Base-by-base conservation (phyloP, 2,113 vertebrate species). In the Mionectes macconnelli region DNA sequence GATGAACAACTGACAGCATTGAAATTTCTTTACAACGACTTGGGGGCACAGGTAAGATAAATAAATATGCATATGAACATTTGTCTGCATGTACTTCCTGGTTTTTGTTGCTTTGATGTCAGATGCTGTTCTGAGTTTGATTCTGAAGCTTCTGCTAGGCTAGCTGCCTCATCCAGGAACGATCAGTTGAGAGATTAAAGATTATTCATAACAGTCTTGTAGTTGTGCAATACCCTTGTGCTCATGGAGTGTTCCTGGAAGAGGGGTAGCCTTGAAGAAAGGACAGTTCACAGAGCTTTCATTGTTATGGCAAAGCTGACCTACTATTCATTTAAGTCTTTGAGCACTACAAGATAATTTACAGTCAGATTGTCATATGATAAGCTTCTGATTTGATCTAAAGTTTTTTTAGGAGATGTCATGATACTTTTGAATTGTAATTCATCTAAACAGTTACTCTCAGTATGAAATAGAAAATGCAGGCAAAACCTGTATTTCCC, bases 11-110 rank as follows among this genome's bases (percentile, higher is more conserved):
- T 99, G 42, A 99, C 99, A 4, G 98, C 99, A 14, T 89, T 99
- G 83, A 99, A 99, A 94, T 97, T 99, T 78, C 99, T 99, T 59
- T 99, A 99, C 96, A 99, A 99, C 89, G 98, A 99, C 56, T 97
- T 99, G 68, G 99, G 99, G 4, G 99, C 99, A 13, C 99, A 99
- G 99, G 99, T 99, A 93, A 96, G 87, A 30, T 64, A 52, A 39
- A 8, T 9, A 44, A 74, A 72, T 33, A 14, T 30, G 31, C 13
- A 4, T 63, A 4, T 12, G 9, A 77, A 44, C 15, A 9, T 60
- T 64, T 88, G 4, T 49, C 22, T 77, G 23, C 27, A 12, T 88
- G n/a, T 39, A 4, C 39, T 24, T 47, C 60, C 45, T 18, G 9
- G 92, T 93, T n/a, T 50, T 60, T 84, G 7, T 87, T 67, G 22